Base-by-base conservation (phyloP, 2,113 vertebrate species). In the Xiphophorus maculatus region DNA sequence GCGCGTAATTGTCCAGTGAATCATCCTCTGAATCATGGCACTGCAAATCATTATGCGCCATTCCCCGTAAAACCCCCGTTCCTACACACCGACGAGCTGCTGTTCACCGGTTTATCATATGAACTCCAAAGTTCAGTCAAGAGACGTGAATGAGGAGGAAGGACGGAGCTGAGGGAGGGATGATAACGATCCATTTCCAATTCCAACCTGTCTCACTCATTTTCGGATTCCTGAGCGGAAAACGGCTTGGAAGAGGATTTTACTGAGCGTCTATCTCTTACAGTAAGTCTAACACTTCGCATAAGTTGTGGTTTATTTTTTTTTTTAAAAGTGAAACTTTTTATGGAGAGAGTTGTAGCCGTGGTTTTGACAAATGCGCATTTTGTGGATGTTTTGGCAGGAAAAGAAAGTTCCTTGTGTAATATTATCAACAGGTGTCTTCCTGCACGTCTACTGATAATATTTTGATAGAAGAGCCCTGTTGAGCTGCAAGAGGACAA, bases 341-440 rank as follows among this genome's bases (percentile, higher is more conserved):
- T 70, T 15, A 29, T 64, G 25, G n/a, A n/a, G 25, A 54, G 7
- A 54, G 1, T 48, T 6, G 44, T 4, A 48, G 15, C 4, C 44
- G 44, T 48, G 44, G 4, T 48, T 19, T 48, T 48, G 44, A 19
- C 44, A 19, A 17, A 58, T 10, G 25, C 25, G 51, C 51, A 58
- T 58, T 58, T 58, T 58, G 8, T 58, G 51, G 9, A 25, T 58
- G 17, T 58, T 25, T 17, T 58, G 19, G 2, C 7, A n/a, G 63
- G 17, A 19, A 9, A 30, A 19, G 35, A 42, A 44, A 42, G 28
- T 68, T 67, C 35, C 13, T 14, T 14, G 58, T 15, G 7, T 19
- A 54, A 12, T 27, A 32, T 1, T 40, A 42, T 77, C 87, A 84
- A 90, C 90, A 90, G 87, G 87, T 90, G 80, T 19, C 8, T 82